These are phyloP conservation scores for Heteronetta atricapilla DNA, from an alignment of 2,113 vertebrate species.

Conservation along the genomic window DNA sequence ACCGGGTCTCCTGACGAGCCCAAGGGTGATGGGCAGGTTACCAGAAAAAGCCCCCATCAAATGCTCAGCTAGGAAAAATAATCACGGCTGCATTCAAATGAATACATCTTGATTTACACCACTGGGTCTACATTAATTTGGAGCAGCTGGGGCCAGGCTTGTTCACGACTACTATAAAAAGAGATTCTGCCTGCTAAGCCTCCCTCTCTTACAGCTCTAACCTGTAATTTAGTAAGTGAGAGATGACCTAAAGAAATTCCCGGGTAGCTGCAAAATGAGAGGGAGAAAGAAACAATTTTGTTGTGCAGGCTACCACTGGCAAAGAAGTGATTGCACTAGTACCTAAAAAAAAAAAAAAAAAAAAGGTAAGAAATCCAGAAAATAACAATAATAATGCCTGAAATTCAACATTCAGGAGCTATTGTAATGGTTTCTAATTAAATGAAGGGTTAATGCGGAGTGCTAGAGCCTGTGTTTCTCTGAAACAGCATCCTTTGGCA, in stretches of 20 bases:
- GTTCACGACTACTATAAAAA: slow-evolving; percentile 1
- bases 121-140: neutral
- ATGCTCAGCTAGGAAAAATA: neutral
- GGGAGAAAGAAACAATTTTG: neutral
- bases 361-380: neutral
- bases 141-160: slow-evolving; percentile 18
- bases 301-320: neutral
- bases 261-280: neutral
- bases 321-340: neutral
- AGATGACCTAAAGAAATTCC: slow-evolving; percentile 29
- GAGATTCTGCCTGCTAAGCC: neutral
- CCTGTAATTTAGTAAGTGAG: neutral
- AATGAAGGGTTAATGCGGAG: neutral
- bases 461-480: neutral
- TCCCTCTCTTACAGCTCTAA: neutral
- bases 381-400: neutral
- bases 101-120: neutral
- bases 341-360: too few relatives aligned
- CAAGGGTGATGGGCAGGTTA: neutral
- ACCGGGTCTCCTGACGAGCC: neutral
- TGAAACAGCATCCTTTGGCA: neutral
- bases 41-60: neutral
- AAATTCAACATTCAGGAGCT: neutral
- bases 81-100: neutral
- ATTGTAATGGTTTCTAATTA: neutral